phyloP scores from a whole-genome alignment of 2,797 vertebrate genomes.

The Epinephelus awoara region DNA sequence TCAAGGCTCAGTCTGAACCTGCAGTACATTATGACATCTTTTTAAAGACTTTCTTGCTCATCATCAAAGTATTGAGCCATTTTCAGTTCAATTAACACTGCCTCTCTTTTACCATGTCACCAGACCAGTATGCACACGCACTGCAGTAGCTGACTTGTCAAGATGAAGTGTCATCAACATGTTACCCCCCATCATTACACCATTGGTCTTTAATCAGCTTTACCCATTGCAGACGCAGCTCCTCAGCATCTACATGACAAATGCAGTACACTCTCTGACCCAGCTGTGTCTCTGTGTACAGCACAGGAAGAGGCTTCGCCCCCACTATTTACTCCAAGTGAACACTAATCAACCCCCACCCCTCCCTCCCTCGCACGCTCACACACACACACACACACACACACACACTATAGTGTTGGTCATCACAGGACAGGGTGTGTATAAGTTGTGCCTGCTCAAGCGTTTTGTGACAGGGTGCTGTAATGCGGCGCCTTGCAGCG shows the following conservation, averaged over 20 bases:
- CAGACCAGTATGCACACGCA: background rate
- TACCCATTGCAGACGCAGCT: constrained; percentile 16
- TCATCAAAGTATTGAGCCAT: background rate
- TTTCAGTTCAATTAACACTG: background rate
- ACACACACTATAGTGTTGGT: constrained; percentile 17
- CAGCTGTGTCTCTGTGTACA: constrained; percentile 45
- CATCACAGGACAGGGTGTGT: constrained; percentile 35
- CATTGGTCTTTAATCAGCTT: constrained; percentile 16
- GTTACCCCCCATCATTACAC: constrained; percentile 7
- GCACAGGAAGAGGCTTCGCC: constrained; percentile 42
- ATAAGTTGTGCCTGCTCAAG: constrained; percentile 53
- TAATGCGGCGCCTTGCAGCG: constrained; percentile 52
- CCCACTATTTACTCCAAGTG: constrained; percentile 44
- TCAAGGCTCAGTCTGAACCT: background rate
- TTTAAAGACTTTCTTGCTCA: background rate
- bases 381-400: background rate
- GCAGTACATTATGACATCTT: background rate
- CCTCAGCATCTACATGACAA: constrained; percentile 31
- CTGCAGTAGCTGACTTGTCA: background rate
- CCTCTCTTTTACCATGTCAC: constrained; percentile 1
- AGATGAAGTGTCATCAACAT: constrained; percentile 12
- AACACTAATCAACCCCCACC: constrained; percentile 35
- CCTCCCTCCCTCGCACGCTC: background rate
- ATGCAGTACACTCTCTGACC: constrained; percentile 15
- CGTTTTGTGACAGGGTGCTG: constrained; percentile 67